These are phyloP conservation scores for Xylocopa sonorina DNA, from an alignment of 1,140 invertebrate genomes.

Conservation along the genomic window DNA sequence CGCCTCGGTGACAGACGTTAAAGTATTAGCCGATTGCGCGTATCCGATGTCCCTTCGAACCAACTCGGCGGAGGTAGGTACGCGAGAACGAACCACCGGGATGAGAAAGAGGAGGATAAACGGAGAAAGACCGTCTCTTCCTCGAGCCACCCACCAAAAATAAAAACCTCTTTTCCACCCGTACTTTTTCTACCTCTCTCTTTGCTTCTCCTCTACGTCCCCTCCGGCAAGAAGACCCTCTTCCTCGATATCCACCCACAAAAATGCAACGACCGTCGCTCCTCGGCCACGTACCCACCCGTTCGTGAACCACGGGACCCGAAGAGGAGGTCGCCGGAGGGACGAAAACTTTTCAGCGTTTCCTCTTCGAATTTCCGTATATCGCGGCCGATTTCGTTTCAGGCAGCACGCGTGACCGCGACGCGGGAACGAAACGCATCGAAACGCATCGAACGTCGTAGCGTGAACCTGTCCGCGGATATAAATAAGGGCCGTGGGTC, in stretches of 20 bases:
- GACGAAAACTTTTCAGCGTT: conserved; percentile 6
- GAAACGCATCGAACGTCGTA: conserved; percentile 35
- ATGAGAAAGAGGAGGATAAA: conserved; percentile 21
- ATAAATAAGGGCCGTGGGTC: conserved; percentile 76
- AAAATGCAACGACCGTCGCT: conserved; percentile 63
- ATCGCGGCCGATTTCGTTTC: too few relatives aligned
- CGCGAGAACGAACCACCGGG: conserved; percentile 39
- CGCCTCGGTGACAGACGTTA: conserved; percentile 63
- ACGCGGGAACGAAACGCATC: too few relatives aligned
- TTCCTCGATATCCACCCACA: conserved; percentile 65
- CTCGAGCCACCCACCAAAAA: conserved; percentile 62
- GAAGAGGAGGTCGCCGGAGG: too few relatives aligned
- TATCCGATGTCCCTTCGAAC: conserved; percentile 63
- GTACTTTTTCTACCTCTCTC: conserved; percentile 35
- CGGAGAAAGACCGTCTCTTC: conserved; percentile 43
- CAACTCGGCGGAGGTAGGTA: conserved; percentile 46
- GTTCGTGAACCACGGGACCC: conserved; percentile 31
- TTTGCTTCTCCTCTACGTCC: conserved; percentile 31
- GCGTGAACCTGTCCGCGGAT: conserved; percentile 74
- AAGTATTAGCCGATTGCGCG: conserved; percentile 65
- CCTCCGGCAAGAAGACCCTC: conserved; percentile 60
- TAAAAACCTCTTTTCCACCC: conserved; percentile 64
- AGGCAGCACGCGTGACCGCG: too few relatives aligned
- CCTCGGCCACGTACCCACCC: conserved; percentile 49
- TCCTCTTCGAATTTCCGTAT: too few relatives aligned